Base-by-base conservation (phyloP, 2,797 vertebrate genomes). In the Huso huso region DNA sequence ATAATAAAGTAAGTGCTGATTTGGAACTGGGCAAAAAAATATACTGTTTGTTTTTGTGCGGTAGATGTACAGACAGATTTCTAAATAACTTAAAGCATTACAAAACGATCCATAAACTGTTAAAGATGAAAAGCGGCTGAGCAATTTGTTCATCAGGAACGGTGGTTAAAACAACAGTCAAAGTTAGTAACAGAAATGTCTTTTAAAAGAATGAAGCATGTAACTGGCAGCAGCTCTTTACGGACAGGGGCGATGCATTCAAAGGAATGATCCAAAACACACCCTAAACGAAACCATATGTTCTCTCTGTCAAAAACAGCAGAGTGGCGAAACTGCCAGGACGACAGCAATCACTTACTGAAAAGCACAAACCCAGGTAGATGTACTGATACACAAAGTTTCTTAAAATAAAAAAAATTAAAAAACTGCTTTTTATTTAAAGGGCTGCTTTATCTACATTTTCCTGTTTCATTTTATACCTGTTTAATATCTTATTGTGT, bases 201-300 rank as follows among this genome's bases (percentile, higher is more conserved):
- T 60, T 18, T 57, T 52, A 18, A 18, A 12, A 48, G 51, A 57
- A 61, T 58, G 10, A 15, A 23, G 55, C 50, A 57, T 67, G 58
- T 66, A 63, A 66, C 60, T 70, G 65, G 67, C 61, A 49, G 12
- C 8, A 48, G 48, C 9, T 48, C 68, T 60, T 72, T 70, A 69
- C 9, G 60, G 3, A 15, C 63, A 74, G 51, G 49, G 51, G 18
- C 13, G 65, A 61, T 58, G 59, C 18, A 66, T 73, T 68, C 1
- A 69, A 75, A 77, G 23, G 72, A 64, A 72, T 67, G 63, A 12
- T 71, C 62, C 74, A 76, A 66, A 53, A 75, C 49, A 64, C 55
- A 71, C 52, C 49, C 51, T 10, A 71, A 0, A 51, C 71, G 62
- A 59, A 81, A 79, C 48, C 70, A 65, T 1, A 72, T 60, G 10